phyloP scores from a whole-genome alignment of 2,888 invertebrate genomes.

The Metopia argyrocephala region DNA sequence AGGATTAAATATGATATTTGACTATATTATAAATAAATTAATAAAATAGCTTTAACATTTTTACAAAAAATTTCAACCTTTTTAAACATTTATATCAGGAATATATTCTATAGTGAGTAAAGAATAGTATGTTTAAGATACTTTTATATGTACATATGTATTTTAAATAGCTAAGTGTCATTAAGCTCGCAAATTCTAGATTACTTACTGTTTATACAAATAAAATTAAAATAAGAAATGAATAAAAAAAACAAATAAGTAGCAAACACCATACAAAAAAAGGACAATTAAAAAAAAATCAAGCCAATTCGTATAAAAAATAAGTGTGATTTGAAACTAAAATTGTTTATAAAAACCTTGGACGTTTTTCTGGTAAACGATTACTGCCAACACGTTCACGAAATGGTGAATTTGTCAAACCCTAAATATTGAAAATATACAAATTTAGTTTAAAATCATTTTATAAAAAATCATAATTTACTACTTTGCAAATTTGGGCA shows the following conservation, averaged over 20 bases:
- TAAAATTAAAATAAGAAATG: conserved; percentile 39
- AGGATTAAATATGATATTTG: too few species aligned
- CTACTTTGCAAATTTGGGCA: conserved; percentile 3
- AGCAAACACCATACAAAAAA: conserved; percentile 56
- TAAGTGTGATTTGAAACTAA: conserved; percentile 1
- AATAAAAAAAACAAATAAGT: conserved; percentile 51
- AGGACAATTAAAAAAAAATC: conserved; percentile 39
- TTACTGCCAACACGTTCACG: conserved; percentile 94
- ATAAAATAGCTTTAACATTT: too few species aligned
- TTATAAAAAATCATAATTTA: conserved; percentile 11
- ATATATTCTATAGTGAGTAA: too few species aligned
- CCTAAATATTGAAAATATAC: conserved; percentile 71
- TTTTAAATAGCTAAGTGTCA: conserved; percentile 21
- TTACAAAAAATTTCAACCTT: too few species aligned
- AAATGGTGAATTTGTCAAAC: conserved; percentile 88
- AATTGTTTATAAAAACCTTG: conserved; percentile 83
- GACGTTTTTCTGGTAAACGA: conserved; percentile 89
- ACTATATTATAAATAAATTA: too few species aligned
- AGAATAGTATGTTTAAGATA: too few species aligned
- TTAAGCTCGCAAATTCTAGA: neutral
- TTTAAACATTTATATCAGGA: too few species aligned
- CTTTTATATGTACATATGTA: too few species aligned
- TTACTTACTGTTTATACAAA: conserved; percentile 42
- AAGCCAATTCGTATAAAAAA: conserved; percentile 57
- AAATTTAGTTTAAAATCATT: conserved; percentile 38